Evolutionary conservation across 53 echinoderm and acorn worm species (phyloP).

Genomic region (Luidia sarsii): DNA sequence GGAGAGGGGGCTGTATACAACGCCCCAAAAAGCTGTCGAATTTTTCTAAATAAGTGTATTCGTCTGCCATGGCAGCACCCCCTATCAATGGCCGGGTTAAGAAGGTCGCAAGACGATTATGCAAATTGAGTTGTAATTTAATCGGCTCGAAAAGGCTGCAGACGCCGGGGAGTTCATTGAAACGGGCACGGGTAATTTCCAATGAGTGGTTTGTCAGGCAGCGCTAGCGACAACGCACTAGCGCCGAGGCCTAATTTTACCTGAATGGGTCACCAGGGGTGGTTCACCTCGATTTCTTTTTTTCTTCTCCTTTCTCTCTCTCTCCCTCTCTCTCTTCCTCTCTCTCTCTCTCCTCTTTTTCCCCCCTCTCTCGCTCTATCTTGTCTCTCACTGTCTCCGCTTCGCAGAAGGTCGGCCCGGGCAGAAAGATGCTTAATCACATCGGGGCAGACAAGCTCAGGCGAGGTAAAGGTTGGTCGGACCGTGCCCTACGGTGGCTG

Average conservation of each 20-base stretch:
- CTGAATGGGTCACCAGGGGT: constrained; percentile 52
- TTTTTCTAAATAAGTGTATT: too few species aligned
- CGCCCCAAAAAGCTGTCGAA: too few species aligned
- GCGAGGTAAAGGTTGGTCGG: constrained; percentile 32
- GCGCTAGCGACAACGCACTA: constrained; percentile 39
- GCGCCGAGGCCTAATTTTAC: constrained; percentile 44
- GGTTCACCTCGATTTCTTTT: constrained; percentile 45
- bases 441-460: constrained; percentile 21
- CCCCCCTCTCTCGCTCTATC: neutral
- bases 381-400: constrained; percentile 1
- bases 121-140: constrained; percentile 52
- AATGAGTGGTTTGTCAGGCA: constrained; percentile 27
- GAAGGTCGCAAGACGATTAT: constrained; percentile 47
- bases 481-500: constrained; percentile 42
- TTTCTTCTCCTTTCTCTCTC: constrained; percentile 2
- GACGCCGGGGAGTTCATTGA: constrained; percentile 59
- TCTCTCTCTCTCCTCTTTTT: neutral
- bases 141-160: constrained; percentile 56
- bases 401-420: constrained; percentile 43
- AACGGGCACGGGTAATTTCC: constrained; percentile 36
- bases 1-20: too few species aligned
- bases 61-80: too few species aligned
- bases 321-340: neutral
- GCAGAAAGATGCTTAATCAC: constrained; percentile 50
- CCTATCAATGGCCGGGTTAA: constrained; percentile 50